Evolutionary conservation across 1,140 invertebrate genomes (phyloP), one percentile per base, ranked within the genome.

Genomic region (Dryas iulia): DNA sequence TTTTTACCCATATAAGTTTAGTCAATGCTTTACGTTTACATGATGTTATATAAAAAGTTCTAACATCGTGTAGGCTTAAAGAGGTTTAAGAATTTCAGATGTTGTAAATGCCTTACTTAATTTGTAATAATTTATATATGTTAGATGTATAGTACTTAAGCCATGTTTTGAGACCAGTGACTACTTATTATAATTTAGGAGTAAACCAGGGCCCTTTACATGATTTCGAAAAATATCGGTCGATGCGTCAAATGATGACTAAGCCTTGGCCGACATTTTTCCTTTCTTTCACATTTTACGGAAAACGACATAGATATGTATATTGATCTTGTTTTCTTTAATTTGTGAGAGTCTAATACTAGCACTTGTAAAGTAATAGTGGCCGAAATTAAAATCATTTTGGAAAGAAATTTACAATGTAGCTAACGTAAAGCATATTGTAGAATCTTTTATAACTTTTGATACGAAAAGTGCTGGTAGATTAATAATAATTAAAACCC

Each of bases 91-190:
- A 73, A 90, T 81, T 81, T 84, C 84, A 88, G 83, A 90, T 86
- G 83, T 90, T 90, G 89, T 90, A 90, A 89, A 91, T 91, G 89
- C 89, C 89, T 90, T 91, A 87, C 85, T 90, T 90, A 90, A 88
- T 89, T 90, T 90, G 84, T 90, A 91, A 91, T 91, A 91, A 91
- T 91, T 91, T 91, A 91, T 91, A 89, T 90, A 91, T 89, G 87
- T 89, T 90, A 90, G 87, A 86, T 91, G 87, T 90, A 90, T 90
- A 90, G 89, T 91, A 91, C 87, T 91, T 91, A 91, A 91, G 89
- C 87, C 87, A 91, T 90, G 89, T 91, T 91, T 90, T 87, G 82
- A 90, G 88, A 91, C 89, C 87, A 91, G 89, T 91, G 89, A 91
- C 85, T 91, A 69, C 66, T 69, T 69, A 88, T 89, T 91, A 84